These are phyloP conservation scores for Pantelozetes paolii DNA, from an alignment of 2,888 invertebrate genomes.

Conservation along the genomic window DNA sequence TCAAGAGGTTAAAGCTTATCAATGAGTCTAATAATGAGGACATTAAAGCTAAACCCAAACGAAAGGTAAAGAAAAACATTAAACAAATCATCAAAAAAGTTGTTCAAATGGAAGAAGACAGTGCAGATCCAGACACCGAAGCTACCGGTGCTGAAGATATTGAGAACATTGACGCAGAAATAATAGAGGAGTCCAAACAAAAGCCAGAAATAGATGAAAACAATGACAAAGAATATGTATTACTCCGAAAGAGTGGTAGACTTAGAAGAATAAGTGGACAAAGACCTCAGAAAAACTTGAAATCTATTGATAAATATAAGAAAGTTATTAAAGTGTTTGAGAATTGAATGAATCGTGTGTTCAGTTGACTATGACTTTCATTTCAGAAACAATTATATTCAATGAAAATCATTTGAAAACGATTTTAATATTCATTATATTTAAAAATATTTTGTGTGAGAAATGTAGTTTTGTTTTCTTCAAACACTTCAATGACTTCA, in stretches of 20 bases:
- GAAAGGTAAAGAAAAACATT: constrained; percentile 15
- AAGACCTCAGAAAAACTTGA: neutral
- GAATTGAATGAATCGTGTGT: neutral
- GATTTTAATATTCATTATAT: too few relatives aligned
- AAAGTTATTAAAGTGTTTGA: constrained; percentile 8
- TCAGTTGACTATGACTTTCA: neutral
- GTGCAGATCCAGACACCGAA: neutral
- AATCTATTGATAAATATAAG: constrained; percentile 15
- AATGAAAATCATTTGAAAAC: too few relatives aligned
- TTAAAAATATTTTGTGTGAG: too few relatives aligned
- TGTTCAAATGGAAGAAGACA: constrained; percentile 3
- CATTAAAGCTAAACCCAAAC: neutral
- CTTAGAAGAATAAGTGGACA: neutral
- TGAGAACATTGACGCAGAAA: neutral
- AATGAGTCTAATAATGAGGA: neutral
- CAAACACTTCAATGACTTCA: too few relatives aligned
- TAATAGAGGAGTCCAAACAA: neutral
- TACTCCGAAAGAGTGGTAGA: constrained; percentile 3
- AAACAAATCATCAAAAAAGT: constrained; percentile 17
- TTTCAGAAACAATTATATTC: neutral
- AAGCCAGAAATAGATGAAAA: neutral
- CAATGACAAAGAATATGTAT: neutral
- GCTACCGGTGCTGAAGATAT: neutral
- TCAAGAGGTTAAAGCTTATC: neutral
- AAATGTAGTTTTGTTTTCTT: too few relatives aligned